These are phyloP conservation scores for Mustela lutreola DNA, from an alignment of 2,113 vertebrate genomes.

Conservation along the genomic window DNA sequence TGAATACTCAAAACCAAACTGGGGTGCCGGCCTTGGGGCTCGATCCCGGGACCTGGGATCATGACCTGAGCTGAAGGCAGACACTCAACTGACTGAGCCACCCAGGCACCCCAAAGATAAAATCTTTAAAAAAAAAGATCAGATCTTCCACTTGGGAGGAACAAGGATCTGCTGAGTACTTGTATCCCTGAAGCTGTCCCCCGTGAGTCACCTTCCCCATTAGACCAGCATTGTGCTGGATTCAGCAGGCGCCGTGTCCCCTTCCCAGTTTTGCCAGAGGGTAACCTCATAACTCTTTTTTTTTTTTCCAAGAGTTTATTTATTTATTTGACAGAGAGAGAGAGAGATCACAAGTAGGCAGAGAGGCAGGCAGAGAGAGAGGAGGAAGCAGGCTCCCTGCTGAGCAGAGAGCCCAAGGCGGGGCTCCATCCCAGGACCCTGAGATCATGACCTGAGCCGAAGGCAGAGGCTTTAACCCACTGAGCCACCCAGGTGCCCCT, in stretches of 20 bases:
- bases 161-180: background rate
- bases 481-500: background rate
- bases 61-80: background rate
- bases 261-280: background rate
- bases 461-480: too few species aligned
- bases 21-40: background rate
- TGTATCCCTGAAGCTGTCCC: background rate
- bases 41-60: background rate
- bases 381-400: too few species aligned
- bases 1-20: background rate
- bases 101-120: background rate
- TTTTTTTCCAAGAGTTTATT: too few species aligned
- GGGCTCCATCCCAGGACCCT: too few species aligned
- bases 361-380: too few species aligned
- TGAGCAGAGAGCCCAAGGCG: too few species aligned
- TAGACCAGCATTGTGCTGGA: background rate
- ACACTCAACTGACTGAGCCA: background rate
- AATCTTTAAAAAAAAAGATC: background rate
- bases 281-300: background rate
- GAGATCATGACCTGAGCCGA: too few species aligned
- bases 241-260: background rate
- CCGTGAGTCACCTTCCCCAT: background rate
- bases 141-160: background rate
- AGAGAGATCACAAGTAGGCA: too few species aligned
- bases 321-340: too few species aligned